These are phyloP conservation scores for Hafferia zeledoni DNA, from an alignment of 2,797 vertebrate species.

Conservation along the genomic window DNA sequence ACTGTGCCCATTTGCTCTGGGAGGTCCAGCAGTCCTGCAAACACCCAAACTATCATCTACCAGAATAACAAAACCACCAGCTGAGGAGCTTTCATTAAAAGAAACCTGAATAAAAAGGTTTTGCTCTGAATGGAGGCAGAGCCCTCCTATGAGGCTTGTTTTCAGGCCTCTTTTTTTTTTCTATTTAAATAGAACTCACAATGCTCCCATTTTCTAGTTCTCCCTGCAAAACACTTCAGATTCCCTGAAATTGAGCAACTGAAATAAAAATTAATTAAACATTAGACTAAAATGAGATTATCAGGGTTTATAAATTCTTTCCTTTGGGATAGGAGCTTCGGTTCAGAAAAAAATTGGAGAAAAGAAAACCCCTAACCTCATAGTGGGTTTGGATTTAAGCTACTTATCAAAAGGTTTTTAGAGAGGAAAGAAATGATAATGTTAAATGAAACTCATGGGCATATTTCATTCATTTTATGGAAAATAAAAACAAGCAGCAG, in stretches of 20 bases:
- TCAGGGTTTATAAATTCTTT: neutral
- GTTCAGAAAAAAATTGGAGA: neutral
- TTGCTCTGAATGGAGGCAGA: neutral
- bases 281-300: neutral
- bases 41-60: neutral
- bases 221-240: neutral
- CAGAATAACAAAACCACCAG: neutral
- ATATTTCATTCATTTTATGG: neutral
- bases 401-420: slow-evolving; percentile 8
- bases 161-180: neutral
- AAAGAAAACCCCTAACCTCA: neutral
- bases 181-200: slow-evolving; percentile 4
- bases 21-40: neutral
- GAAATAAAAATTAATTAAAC: slow-evolving; percentile 65
- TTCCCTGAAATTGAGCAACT: neutral
- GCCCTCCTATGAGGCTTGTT: neutral
- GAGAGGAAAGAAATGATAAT: neutral
- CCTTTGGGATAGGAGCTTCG: neutral
- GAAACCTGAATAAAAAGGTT: neutral
- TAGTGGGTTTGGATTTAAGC: neutral
- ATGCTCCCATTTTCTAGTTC: neutral
- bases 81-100: slow-evolving; percentile 1
- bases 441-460: neutral
- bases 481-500: neutral
- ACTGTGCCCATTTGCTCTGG: neutral